phyloP scores from a whole-genome alignment of 2,113 vertebrate genomes.

The Megaptera novaeangliae region DNA sequence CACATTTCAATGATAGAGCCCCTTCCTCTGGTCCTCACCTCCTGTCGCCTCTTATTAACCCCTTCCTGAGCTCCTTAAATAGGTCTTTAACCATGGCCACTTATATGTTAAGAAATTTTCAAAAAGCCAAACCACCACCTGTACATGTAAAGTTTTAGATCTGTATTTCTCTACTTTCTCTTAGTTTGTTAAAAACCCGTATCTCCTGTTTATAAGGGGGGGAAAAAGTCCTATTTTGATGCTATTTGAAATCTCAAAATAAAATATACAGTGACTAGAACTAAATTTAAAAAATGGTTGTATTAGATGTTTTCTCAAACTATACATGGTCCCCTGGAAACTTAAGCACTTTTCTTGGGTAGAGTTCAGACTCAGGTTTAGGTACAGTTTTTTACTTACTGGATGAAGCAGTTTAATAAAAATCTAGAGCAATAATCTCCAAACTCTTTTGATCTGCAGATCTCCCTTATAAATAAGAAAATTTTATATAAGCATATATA shows the following conservation, averaged over 20 bases:
- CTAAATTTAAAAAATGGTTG: background rate
- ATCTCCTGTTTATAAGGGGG: background rate
- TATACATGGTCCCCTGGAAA: background rate
- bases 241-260: slow-evolving; percentile 17
- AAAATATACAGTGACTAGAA: background rate
- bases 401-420: background rate
- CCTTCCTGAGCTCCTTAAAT: background rate
- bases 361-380: background rate
- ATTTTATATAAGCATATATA: background rate
- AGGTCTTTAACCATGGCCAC: background rate
- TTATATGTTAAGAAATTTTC: background rate
- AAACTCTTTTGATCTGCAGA: background rate
- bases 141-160: background rate
- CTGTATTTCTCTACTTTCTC: background rate
- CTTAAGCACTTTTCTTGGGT: background rate
- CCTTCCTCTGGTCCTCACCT: background rate
- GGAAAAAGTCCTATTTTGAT: background rate
- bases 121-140: background rate
- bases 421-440: background rate
- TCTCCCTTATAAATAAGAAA: background rate
- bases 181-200: slow-evolving; percentile 22
- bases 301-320: background rate
- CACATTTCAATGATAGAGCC: background rate
- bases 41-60: background rate
- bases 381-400: background rate